Evolutionary conservation across 2,797 vertebrate species (phyloP).

Genomic region (Argyrosomus regius): DNA sequence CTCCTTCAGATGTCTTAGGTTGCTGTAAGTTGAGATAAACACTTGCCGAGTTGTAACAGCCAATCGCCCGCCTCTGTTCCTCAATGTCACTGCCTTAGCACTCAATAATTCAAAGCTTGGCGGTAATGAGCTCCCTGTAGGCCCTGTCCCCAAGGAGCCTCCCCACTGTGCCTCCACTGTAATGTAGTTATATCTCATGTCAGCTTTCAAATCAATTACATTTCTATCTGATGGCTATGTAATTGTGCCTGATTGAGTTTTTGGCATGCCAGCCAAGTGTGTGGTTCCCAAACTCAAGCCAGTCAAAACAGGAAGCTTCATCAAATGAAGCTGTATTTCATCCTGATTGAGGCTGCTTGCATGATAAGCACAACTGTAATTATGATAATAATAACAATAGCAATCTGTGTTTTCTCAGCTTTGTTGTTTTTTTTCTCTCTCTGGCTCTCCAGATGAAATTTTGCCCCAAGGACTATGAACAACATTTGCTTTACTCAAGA

Average conservation of each 20-base stretch:
- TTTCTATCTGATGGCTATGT: constrained; percentile 88
- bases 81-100: constrained; percentile 83
- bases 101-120: constrained; percentile 86
- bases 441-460: constrained; percentile 68
- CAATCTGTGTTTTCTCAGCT: constrained; percentile 83
- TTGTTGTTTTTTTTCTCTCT: constrained; percentile 57
- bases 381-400: constrained; percentile 82
- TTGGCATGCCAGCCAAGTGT: constrained; percentile 81
- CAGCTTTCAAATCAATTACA: constrained; percentile 90
- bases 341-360: constrained; percentile 81
- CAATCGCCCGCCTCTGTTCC: constrained; percentile 71
- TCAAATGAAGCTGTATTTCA: constrained; percentile 84
- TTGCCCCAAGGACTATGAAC: constrained; percentile 67
- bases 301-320: constrained; percentile 85
- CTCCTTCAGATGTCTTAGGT: constrained; percentile 75
- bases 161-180: constrained; percentile 80
- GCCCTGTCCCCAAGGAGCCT: constrained; percentile 79
- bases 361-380: constrained; percentile 79
- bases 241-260: constrained; percentile 88
- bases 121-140: constrained; percentile 87
- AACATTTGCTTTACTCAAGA: constrained; percentile 73
- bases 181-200: constrained; percentile 89
- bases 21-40: constrained; percentile 86
- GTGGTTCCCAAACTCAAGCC: constrained; percentile 77
- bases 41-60: constrained; percentile 81